Base-by-base conservation (phyloP, 1,140 invertebrate genomes). In the Drosophila serrata region DNA sequence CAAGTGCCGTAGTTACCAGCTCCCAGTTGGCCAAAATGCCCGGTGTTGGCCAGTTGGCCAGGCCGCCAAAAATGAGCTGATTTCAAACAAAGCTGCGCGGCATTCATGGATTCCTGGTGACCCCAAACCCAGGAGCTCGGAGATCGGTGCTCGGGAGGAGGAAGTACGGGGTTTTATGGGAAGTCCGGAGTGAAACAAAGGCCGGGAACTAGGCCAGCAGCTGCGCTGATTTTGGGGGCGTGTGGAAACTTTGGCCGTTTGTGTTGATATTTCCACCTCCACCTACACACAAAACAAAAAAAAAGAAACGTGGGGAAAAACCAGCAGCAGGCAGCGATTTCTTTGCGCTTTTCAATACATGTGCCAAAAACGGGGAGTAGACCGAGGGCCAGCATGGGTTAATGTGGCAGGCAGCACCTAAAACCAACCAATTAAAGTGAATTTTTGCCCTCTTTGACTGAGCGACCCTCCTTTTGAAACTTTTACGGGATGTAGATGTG, bases 261-360 rank as follows among this genome's bases (percentile, higher is more conserved):
- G 65, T 87, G 79, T 69, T 76, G 57, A 73, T 77, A 79, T 79
- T 76, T 79, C 61, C n/a, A n/a, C 29, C 19, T 39, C 58, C 19
- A 39, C 42, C 59, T 40, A 33, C 22, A 33, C 15, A n/a, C 22
- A 17, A 27, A 60, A 48, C n/a, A n/a, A 70, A 49, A 33, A 19
- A 63, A 62, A 67, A 22, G 4, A 17, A 19, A 9, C 17, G 17
- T 43, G 17, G n/a, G 29, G 19, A 24, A 59, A 82, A 65, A 42
- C 55, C 59, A 27, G 48, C 46, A 43, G 70, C 46, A 59, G 45
- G 57, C 64, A 51, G 61, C 70, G 76, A 69, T 84, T 87, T 90
- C 81, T 88, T 88, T 84, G 73, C 85, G 64, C 80, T 84, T 88
- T 87, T 87, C 84, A 88, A 74, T 82, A 79, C 69, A 78, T 75